Evolutionary conservation across 2,888 invertebrate genomes (phyloP).

Genomic region (Deilephila porcellus): DNA sequence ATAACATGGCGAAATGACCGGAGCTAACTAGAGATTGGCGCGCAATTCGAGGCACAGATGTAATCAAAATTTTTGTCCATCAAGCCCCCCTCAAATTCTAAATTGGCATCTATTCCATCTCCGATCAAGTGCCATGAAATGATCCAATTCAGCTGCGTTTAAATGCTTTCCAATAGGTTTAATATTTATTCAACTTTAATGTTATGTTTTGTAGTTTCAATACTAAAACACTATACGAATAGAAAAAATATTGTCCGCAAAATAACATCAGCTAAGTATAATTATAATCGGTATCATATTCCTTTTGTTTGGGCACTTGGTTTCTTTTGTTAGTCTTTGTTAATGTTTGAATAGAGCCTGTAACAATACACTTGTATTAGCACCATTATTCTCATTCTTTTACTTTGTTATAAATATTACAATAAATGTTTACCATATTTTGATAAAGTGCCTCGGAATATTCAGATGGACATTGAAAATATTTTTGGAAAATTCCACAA

Average conservation of each 20-base stretch:
- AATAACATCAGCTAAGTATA: conserved; percentile 34
- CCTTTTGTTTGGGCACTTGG: conserved; percentile 44
- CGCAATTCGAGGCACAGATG: too few relatives aligned
- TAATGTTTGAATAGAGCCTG: conserved; percentile 41
- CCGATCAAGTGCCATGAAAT: too few relatives aligned
- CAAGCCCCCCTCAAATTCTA: too few relatives aligned
- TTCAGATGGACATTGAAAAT: neutral
- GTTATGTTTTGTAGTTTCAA: too few relatives aligned
- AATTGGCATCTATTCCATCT: too few relatives aligned
- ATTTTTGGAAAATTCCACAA: neutral
- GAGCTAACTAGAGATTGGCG: too few relatives aligned
- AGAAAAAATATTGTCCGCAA: conserved; percentile 26
- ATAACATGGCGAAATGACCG: too few relatives aligned
- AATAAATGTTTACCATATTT: conserved; percentile 32
- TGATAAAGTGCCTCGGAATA: conserved; percentile 12
- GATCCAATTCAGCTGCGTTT: too few relatives aligned
- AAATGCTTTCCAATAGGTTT: neutral
- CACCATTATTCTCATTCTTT: conserved; percentile 41
- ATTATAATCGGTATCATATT: conserved; percentile 36
- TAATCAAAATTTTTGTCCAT: too few relatives aligned
- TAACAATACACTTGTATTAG: conserved; percentile 46
- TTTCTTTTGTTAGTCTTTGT: conserved; percentile 43
- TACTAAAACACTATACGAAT: conserved; percentile 19
- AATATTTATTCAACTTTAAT: neutral
- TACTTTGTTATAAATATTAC: conserved; percentile 35